Percentiles rank a stretch among this genome's conserved stretches.
phyloP scores from a whole-genome alignment of 2,888 invertebrate genomes.

The Pheosia tremula region DNA sequence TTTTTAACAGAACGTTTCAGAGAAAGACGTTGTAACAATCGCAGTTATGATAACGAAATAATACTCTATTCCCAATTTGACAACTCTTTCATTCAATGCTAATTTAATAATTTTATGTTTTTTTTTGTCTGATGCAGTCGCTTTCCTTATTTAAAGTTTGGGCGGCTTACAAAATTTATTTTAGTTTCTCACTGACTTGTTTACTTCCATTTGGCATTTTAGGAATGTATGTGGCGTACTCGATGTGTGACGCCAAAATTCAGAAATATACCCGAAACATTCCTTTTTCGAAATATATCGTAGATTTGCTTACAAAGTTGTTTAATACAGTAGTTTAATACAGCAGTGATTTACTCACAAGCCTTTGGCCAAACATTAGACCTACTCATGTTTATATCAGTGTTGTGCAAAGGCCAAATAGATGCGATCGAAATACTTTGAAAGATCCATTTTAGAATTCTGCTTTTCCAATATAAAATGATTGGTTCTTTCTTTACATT shows the following conservation, averaged over 20 bases:
- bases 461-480: too few species aligned
- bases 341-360: not conserved
- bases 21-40: too few species aligned
- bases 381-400: too few species aligned
- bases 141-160: not conserved
- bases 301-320: not conserved
- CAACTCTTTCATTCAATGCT: too few species aligned
- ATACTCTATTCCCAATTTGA: not conserved
- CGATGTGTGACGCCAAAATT: not conserved
- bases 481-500: too few species aligned
- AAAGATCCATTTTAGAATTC: too few species aligned
- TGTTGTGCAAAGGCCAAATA: too few species aligned
- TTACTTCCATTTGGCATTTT: conserved; percentile 1
- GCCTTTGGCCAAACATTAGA: not conserved
- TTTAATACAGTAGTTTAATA: not conserved
- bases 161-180: not conserved
- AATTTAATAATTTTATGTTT: too few species aligned
- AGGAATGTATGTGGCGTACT: conserved; percentile 2
- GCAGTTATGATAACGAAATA: not conserved
- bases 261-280: not conserved
- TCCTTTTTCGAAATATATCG: not conserved
- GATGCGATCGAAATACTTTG: too few species aligned
- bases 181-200: not conserved
- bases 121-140: not conserved
- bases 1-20: conserved; percentile 2